phyloP scores from a whole-genome alignment of 1,140 invertebrate genomes.

The Papilio aristodemus region DNA sequence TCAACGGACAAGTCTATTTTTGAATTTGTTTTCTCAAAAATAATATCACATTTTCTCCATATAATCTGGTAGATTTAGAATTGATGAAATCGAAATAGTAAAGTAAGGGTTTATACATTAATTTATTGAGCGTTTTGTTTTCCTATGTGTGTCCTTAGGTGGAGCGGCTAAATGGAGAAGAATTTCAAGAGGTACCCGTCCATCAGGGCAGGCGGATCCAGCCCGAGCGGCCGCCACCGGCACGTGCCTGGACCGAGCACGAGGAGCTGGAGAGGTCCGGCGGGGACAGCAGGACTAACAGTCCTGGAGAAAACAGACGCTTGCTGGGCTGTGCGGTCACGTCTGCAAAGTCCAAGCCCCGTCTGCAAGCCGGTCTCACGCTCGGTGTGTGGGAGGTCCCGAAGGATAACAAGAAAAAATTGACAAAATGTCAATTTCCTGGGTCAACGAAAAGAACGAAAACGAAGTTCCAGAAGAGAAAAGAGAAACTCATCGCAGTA shows the following conservation, averaged over 20 bases:
- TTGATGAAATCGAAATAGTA: not conserved
- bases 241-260: slow-evolving; percentile 59
- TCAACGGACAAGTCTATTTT: not conserved
- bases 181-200: slow-evolving; percentile 44
- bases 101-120: too few relatives aligned
- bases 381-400: slow-evolving; percentile 50
- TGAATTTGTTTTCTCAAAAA: not conserved
- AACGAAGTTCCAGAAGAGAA: slow-evolving; percentile 62
- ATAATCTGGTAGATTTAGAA: not conserved
- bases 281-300: slow-evolving; percentile 50
- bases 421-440: slow-evolving; percentile 43
- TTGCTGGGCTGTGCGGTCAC: slow-evolving; percentile 44
- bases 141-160: slow-evolving; percentile 34
- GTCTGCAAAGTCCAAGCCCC: slow-evolving; percentile 42
- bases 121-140: slow-evolving; percentile 10
- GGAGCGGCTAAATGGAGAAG: slow-evolving; percentile 47
- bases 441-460: slow-evolving; percentile 35
- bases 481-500: slow-evolving; percentile 55
- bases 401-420: slow-evolving; percentile 40
- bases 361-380: slow-evolving; percentile 58
- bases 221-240: slow-evolving; percentile 47
- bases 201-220: slow-evolving; percentile 56
- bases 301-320: slow-evolving; percentile 59
- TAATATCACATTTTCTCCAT: not conserved
- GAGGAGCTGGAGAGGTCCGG: slow-evolving; percentile 46